Base-by-base conservation (phyloP, 2,888 invertebrate genomes). In the Cryptocephalus moraei region DNA sequence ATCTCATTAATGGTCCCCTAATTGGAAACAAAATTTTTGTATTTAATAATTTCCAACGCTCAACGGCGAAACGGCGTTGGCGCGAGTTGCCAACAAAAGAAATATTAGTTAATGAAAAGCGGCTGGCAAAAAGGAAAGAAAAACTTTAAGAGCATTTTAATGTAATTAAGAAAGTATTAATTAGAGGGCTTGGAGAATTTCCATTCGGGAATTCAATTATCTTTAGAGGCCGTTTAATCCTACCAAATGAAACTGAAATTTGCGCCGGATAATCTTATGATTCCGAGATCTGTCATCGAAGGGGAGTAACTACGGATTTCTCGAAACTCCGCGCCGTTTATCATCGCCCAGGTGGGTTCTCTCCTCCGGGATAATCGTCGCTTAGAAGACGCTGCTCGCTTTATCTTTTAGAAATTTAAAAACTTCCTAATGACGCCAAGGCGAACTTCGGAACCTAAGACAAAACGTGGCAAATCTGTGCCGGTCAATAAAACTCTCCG, bases 301-400 rank as follows among this genome's bases (percentile, higher is more conserved):
- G 48, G 43, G 44, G 51, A 52, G 52, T 50, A 47, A 43, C 41
- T 47, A 51, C 45, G 41, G 47, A 41, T 49, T 22, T 46, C 47
- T 43, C 41, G 40, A 10, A 46, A 46, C 46, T 53, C 49, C 46
- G 46, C 48, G 49, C 52, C 59, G 55, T 63, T 56, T 56, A 60
- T 61, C 60, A 61, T 58, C 46, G 50, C 53, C 56, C 59, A 61
- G 59, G 60, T 60, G 60, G 50, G 50, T 51, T 54, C 52, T 54
- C 52, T 51, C 36, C 22, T 36, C 4, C 11, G 36, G 12, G 12
- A 36, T 36, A 36, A 36, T 36, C 36, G 36, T 12, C 36, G 12
- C 36, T 36, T 36, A 36, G 22, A 22, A 22, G 22, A 6, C 6
- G 22, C 3, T 6, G 22, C 6, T 22, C 22, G 22, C 22, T 22